These are phyloP conservation scores for Rhincodon typus DNA, from an alignment of 2,797 vertebrate species.

Conservation along the genomic window DNA sequence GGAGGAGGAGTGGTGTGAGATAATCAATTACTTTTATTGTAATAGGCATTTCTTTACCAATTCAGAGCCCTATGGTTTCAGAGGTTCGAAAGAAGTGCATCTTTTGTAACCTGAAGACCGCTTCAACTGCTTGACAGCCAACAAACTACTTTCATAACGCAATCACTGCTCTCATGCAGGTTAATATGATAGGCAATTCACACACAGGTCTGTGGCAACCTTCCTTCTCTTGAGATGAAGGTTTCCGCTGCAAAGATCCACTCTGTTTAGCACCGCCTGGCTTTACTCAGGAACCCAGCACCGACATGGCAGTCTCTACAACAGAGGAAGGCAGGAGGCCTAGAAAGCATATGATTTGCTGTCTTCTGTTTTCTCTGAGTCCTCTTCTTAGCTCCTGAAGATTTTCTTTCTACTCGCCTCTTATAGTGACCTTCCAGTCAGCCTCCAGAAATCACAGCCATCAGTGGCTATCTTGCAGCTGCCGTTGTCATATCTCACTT, in stretches of 20 bases:
- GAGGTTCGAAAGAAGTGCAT: neutral
- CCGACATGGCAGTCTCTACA: no score
- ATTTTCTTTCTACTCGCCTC: no score
- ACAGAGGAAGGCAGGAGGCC: neutral
- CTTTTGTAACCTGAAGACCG: neutral
- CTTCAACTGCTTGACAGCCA: neutral
- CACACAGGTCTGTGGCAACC: neutral
- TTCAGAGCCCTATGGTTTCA: neutral
- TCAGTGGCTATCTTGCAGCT: no score
- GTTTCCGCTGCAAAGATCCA: neutral
- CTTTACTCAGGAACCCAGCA: no score
- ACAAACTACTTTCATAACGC: neutral
- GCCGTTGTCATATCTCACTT: no score
- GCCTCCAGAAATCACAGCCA: no score
- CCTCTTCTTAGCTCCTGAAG: no score
- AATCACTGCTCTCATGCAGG: neutral
- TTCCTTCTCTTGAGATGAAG: neutral
- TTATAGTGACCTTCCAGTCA: no score
- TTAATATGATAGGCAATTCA: neutral
- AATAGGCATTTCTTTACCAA: no score
- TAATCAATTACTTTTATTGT: neutral
- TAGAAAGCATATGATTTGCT: neutral
- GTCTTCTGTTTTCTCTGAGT: neutral
- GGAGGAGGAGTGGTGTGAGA: neutral
- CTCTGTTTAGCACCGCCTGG: neutral